Conservation (phyloP, 2,113 vertebrate species). For the Furnarius figulus region DNA sequence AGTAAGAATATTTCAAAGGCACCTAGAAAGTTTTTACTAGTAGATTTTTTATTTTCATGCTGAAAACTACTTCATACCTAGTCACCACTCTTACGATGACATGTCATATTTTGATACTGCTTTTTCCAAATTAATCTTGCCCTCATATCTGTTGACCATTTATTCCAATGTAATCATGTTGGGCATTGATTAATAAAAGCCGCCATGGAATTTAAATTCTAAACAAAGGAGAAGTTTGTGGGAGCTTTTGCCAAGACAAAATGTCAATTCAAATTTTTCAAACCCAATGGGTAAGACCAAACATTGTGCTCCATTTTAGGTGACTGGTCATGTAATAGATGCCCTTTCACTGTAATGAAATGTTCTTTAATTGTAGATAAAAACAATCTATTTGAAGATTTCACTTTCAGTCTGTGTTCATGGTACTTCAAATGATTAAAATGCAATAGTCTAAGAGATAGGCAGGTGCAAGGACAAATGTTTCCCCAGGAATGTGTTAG, state of each 20-base stretch:
- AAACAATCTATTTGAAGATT: background rate
- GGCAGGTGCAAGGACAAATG: background rate
- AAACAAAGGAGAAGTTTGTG: background rate
- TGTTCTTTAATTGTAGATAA: background rate
- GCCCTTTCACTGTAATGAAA: background rate
- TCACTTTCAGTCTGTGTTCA: background rate
- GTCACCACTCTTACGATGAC: background rate
- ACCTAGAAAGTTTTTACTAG: background rate
- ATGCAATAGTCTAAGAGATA: background rate
- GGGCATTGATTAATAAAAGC: slow-evolving; percentile 25
- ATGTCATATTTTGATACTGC: background rate
- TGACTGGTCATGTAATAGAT: background rate
- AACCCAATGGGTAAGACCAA: background rate
- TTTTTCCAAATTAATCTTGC: slow-evolving; percentile 13
- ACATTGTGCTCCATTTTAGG: background rate
- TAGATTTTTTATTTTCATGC: background rate
- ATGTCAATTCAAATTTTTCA: slow-evolving; percentile 26
- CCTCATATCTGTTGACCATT: background rate
- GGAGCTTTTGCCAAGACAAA: background rate
- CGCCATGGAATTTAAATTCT: background rate
- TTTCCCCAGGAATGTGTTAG: background rate
- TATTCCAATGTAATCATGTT: background rate
- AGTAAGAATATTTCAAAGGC: background rate
- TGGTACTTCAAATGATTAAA: background rate
- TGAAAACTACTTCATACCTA: background rate